phyloP scores from a whole-genome alignment of 2,797 vertebrate genomes.

The Melanotaenia maccullochi region DNA sequence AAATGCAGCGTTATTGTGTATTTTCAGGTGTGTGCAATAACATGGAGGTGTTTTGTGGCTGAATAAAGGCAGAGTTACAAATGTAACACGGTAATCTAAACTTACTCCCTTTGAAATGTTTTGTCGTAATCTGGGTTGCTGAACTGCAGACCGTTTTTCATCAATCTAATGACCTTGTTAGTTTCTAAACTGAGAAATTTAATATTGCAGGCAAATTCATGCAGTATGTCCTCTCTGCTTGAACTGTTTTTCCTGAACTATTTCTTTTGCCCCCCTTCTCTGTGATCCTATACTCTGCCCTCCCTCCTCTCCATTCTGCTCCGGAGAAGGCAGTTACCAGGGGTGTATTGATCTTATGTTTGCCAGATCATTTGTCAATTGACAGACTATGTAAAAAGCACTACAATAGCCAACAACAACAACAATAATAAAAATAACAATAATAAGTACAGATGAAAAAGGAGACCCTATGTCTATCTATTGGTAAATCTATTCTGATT shows the following conservation, averaged over 20 bases:
- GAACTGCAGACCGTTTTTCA: slow-evolving; percentile 11
- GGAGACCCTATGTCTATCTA: no score
- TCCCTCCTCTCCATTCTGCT: slow-evolving; percentile 77
- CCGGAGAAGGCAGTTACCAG: slow-evolving; percentile 83
- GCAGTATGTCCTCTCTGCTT: slow-evolving; percentile 48
- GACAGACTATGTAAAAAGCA: background rate
- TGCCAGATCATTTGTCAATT: slow-evolving; percentile 52
- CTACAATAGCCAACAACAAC: background rate
- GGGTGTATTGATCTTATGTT: slow-evolving; percentile 78
- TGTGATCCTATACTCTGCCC: slow-evolving; percentile 77
- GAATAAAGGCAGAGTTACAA: slow-evolving; percentile 31
- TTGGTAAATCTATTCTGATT: no score
- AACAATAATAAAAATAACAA: background rate
- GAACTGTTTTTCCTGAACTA: slow-evolving; percentile 69
- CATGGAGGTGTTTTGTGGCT: slow-evolving; percentile 22
- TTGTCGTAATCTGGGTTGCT: background rate
- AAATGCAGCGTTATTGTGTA: slow-evolving; percentile 51
- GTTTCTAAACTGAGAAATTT: slow-evolving; percentile 31
- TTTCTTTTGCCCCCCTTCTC: slow-evolving; percentile 54
- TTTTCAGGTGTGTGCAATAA: slow-evolving; percentile 33
- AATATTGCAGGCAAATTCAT: slow-evolving; percentile 36
- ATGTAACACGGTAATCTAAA: slow-evolving; percentile 33
- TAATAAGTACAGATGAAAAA: background rate
- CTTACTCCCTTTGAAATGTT: slow-evolving; percentile 18
- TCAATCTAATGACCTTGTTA: background rate